phyloP scores from a whole-genome alignment of 2,113 vertebrate genomes.

The Serilophus lunatus region DNA sequence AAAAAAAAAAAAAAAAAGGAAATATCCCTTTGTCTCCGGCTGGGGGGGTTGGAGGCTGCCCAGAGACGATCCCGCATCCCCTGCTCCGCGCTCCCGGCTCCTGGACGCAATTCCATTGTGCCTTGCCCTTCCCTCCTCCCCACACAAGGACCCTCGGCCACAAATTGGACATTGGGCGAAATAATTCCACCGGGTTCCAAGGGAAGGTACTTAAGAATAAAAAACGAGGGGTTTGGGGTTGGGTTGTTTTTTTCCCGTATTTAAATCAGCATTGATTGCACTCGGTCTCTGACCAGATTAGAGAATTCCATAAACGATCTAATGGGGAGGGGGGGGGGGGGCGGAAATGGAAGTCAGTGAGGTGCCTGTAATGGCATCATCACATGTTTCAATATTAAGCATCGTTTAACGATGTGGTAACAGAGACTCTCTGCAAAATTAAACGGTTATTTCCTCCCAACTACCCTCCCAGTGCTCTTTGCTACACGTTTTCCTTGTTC shows the following conservation, averaged over 20 bases:
- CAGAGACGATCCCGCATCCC: background rate
- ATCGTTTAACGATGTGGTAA: conserved; percentile 22
- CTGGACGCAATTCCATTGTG: background rate
- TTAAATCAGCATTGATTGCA: conserved; percentile 26
- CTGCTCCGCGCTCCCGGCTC: background rate
- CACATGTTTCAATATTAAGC: background rate
- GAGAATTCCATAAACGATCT: background rate
- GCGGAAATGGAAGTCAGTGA: background rate
- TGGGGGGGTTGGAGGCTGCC: background rate
- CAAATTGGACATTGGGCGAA: background rate
- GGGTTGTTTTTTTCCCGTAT: background rate
- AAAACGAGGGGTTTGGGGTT: background rate
- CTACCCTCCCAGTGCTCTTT: background rate
- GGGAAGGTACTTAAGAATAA: background rate
- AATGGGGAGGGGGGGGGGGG: background rate
- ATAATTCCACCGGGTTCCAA: background rate
- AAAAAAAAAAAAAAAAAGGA: background rate
- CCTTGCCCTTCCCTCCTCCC: conserved; percentile 1
- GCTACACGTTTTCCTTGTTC: background rate
- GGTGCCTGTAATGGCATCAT: background rate
- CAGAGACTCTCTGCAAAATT: conserved; percentile 33
- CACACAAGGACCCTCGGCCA: background rate
- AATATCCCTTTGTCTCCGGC: conserved; percentile 56
- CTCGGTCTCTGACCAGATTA: background rate
- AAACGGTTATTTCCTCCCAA: conserved; percentile 2